Conservation (phyloP, 2,797 vertebrate genomes). For the Anas bahamensis region DNA sequence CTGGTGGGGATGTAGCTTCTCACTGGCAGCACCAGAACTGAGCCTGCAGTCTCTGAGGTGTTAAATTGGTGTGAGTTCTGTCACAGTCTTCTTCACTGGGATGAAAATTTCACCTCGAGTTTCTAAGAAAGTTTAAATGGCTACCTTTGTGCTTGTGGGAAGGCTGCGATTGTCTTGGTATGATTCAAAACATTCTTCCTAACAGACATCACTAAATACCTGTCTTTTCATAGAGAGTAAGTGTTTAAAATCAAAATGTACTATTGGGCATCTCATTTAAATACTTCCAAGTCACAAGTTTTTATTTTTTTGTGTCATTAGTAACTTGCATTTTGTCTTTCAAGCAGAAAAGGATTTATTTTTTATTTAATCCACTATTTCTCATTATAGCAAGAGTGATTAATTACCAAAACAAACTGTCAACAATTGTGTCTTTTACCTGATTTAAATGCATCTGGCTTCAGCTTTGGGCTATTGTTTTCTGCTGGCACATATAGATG, state of each 20-base stretch:
- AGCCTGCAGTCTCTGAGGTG: background rate
- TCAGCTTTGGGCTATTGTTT: background rate
- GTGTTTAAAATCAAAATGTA: background rate
- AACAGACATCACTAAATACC: background rate
- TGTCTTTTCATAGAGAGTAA: background rate
- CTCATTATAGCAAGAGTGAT: background rate
- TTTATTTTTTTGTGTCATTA: background rate
- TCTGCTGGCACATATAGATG: background rate
- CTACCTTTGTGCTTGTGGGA: background rate
- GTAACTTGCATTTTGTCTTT: background rate
- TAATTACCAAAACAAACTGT: background rate
- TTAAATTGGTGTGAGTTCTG: background rate
- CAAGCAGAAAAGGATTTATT: background rate
- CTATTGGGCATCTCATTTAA: background rate
- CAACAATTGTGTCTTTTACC: background rate
- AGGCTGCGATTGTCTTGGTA: background rate
- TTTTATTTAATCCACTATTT: background rate
- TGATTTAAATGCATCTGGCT: background rate
- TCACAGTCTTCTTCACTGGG: accelerated
- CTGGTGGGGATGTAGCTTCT: background rate
- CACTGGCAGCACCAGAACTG: background rate
- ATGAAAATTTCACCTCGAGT: background rate
- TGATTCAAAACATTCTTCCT: background rate
- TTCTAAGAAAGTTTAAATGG: background rate
- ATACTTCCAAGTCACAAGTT: background rate